Conservation (phyloP, 2,888 invertebrate species). For the Abrostola triplasia region DNA sequence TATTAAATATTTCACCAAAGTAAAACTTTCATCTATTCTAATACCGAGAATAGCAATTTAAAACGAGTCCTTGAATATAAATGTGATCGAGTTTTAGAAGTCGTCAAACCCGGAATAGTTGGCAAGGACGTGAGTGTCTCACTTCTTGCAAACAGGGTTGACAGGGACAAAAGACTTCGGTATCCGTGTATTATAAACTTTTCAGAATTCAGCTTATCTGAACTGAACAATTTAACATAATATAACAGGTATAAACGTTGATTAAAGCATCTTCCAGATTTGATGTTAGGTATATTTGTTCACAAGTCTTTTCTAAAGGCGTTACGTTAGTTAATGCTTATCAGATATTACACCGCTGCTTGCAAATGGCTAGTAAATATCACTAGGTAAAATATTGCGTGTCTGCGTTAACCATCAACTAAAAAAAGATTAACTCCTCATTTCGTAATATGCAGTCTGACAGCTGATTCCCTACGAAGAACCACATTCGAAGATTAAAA, state of each 20-base stretch:
- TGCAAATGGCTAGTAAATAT: no score
- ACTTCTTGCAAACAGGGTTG: conserved; percentile 45
- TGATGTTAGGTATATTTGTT: no score
- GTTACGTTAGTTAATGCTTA: no score
- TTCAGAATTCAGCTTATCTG: conserved; percentile 13
- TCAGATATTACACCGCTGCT: no score
- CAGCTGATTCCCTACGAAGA: neutral
- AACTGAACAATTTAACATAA: conserved; percentile 5
- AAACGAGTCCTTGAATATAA: conserved; percentile 57
- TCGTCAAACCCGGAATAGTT: conserved; percentile 57
- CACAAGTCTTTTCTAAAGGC: no score
- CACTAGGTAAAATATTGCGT: no score
- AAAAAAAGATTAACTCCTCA: no score
- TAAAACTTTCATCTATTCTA: conserved; percentile 50
- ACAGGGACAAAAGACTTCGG: conserved; percentile 17
- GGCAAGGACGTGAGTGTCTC: conserved; percentile 49
- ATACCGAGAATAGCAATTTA: conserved; percentile 52
- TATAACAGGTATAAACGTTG: no score
- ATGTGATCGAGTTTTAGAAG: conserved; percentile 59
- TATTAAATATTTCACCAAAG: conserved; percentile 38
- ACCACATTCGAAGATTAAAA: conserved; percentile 6
- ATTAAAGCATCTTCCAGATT: no score
- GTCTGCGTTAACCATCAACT: no score
- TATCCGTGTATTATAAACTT: conserved; percentile 26
- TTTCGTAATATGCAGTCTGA: neutral